Evolutionary conservation across 2,113 vertebrate species (phyloP).

Genomic region (Burhinus oedicnemus): DNA sequence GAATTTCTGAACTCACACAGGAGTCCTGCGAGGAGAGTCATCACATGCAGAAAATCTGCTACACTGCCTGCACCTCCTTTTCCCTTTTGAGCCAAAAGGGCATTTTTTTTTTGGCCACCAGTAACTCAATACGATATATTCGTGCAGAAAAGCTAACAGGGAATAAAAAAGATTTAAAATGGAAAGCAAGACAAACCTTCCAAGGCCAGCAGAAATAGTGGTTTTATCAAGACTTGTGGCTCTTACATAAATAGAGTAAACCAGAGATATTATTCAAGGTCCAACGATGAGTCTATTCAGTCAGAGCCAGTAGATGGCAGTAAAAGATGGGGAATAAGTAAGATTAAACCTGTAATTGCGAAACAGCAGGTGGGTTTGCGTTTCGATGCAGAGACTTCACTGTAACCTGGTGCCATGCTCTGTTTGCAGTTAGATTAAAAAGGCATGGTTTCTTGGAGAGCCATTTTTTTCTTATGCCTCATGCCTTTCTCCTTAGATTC

Average conservation of each 20-base stretch:
- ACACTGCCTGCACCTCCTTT: not conserved
- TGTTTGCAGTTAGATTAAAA: not conserved
- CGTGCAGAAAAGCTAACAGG: not conserved
- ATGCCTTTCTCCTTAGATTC: not conserved
- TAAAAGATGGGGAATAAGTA: not conserved
- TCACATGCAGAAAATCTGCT: not conserved
- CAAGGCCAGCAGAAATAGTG: not conserved
- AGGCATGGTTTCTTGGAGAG: not conserved
- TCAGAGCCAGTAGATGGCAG: constrained; percentile 9
- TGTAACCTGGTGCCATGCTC: not conserved
- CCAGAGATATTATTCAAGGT: too few relatives aligned
- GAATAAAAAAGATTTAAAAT: not conserved
- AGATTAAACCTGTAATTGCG: not conserved
- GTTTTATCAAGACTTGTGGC: not conserved
- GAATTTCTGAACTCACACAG: not conserved
- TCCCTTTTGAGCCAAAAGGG: not conserved
- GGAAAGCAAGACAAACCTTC: not conserved
- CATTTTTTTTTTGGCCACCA: not conserved
- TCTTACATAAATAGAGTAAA: not conserved
- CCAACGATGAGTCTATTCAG: accelerated
- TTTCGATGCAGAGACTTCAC: not conserved
- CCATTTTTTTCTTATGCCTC: not conserved
- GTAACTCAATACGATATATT: not conserved
- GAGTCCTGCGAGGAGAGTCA: not conserved
- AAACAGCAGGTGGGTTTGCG: not conserved